These are phyloP conservation scores for Thalassarche chlororhynchos DNA, from an alignment of 2,113 vertebrate genomes.

Conservation along the genomic window DNA sequence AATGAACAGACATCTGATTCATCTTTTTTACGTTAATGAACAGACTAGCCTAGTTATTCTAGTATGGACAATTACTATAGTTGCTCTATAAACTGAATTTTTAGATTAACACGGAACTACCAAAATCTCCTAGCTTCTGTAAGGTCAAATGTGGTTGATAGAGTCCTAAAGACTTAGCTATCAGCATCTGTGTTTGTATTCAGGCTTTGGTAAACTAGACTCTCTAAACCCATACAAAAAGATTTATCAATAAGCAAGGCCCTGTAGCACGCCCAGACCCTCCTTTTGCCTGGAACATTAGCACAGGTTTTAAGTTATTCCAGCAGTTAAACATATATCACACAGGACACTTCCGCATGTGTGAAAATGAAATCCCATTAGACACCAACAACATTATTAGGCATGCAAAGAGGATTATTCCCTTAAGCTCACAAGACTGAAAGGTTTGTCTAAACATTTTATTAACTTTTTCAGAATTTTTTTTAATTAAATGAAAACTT, in stretches of 20 bases:
- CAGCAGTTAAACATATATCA: slow-evolving; percentile 36
- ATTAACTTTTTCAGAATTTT: slow-evolving; percentile 47
- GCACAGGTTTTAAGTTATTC: slow-evolving; percentile 78
- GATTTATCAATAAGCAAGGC: slow-evolving; percentile 73
- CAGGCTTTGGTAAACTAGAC: slow-evolving; percentile 24
- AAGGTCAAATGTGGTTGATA: not conserved
- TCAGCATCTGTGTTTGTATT: slow-evolving; percentile 40
- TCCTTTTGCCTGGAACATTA: slow-evolving; percentile 65
- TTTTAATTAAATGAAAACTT: slow-evolving; percentile 56
- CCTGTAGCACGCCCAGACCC: slow-evolving; percentile 58
- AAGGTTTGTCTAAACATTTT: slow-evolving; percentile 61
- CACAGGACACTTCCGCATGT: slow-evolving; percentile 70
- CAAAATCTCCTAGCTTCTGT: not conserved
- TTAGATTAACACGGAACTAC: not conserved
- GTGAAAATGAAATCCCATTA: slow-evolving; percentile 71
- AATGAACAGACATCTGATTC: not conserved
- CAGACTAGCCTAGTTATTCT: not conserved
- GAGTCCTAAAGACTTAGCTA: not conserved
- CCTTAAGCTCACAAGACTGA: slow-evolving; percentile 36
- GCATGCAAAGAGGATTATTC: slow-evolving; percentile 42
- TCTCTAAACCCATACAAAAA: slow-evolving; percentile 73
- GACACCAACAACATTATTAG: slow-evolving; percentile 66
- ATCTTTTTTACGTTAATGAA: not conserved
- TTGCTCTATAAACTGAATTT: not conserved
- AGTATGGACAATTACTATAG: not conserved